Conservation (phyloP, 2,113 vertebrate species). For the Saimiri boliviensis region DNA sequence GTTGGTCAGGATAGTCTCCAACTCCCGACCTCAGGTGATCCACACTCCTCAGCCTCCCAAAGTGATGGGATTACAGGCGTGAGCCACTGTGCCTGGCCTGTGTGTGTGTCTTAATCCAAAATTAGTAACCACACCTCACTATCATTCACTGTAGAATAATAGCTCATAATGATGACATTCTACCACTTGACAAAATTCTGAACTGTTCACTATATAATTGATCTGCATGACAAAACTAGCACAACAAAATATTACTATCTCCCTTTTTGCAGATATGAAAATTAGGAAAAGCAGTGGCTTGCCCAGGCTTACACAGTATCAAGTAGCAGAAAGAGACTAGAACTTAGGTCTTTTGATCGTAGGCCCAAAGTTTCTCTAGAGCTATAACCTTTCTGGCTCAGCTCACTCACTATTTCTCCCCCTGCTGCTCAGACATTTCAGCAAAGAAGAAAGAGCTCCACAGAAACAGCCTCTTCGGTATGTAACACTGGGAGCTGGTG, state of each 20-base stretch:
- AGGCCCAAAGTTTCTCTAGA: neutral
- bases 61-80: too few relatives aligned
- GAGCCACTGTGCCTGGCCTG: too few relatives aligned
- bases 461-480: neutral
- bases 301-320: neutral
- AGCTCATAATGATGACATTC: neutral
- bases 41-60: too few relatives aligned
- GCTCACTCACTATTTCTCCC: neutral
- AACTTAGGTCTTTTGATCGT: neutral
- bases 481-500: neutral
- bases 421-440: neutral
- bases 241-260: neutral
- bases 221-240: neutral
- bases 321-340: neutral
- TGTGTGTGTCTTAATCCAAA: neutral
- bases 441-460: neutral
- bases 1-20: too few relatives aligned
- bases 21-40: too few relatives aligned
- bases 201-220: neutral
- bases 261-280: neutral
- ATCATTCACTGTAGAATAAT: neutral
- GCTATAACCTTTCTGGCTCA: neutral
- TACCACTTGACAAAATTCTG: neutral
- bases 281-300: neutral
- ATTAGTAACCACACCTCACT: neutral